These are phyloP conservation scores for Mugil cephalus DNA, from an alignment of 2,113 vertebrate genomes.

Conservation along the genomic window DNA sequence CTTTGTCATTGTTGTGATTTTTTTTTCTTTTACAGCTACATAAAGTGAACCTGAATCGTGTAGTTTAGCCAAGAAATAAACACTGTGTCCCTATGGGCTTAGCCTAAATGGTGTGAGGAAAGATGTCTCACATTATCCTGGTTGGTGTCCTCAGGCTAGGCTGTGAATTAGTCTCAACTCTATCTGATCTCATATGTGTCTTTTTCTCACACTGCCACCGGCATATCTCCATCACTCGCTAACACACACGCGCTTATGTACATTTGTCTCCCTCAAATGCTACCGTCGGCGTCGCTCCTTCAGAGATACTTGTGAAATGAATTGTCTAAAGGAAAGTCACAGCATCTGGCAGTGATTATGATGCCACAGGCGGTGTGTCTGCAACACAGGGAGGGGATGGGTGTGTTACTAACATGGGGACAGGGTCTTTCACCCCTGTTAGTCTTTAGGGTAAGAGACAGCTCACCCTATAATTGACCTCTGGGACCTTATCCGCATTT, in stretches of 20 bases:
- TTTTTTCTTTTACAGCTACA: neutral
- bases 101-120: slow-evolving; percentile 77
- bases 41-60: slow-evolving; percentile 49
- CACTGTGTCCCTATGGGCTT: slow-evolving; percentile 69
- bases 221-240: slow-evolving; percentile 56
- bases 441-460: slow-evolving; percentile 63
- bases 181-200: slow-evolving; percentile 75
- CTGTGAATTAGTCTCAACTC: slow-evolving; percentile 74
- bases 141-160: slow-evolving; percentile 67
- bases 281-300: slow-evolving; percentile 74
- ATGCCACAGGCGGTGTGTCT: slow-evolving; percentile 65
- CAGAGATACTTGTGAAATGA: slow-evolving; percentile 80
- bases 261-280: slow-evolving; percentile 71
- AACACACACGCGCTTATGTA: slow-evolving; percentile 20
- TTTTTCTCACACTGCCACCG: slow-evolving; percentile 65
- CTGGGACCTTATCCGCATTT: slow-evolving; percentile 29
- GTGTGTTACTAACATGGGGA: slow-evolving; percentile 46
- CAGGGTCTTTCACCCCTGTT: slow-evolving; percentile 51
- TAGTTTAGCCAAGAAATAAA: slow-evolving; percentile 69
- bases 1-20: slow-evolving; percentile 1
- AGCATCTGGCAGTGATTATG: slow-evolving; percentile 78
- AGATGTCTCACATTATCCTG: slow-evolving; percentile 80
- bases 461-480: slow-evolving; percentile 56
- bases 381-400: slow-evolving; percentile 19
- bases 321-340: slow-evolving; percentile 76